A percentile compares a stretch with the other conserved stretches of the same genome.
phyloP scores from a whole-genome alignment of 2,113 vertebrate genomes.

The Ginglymostoma cirratum region DNA sequence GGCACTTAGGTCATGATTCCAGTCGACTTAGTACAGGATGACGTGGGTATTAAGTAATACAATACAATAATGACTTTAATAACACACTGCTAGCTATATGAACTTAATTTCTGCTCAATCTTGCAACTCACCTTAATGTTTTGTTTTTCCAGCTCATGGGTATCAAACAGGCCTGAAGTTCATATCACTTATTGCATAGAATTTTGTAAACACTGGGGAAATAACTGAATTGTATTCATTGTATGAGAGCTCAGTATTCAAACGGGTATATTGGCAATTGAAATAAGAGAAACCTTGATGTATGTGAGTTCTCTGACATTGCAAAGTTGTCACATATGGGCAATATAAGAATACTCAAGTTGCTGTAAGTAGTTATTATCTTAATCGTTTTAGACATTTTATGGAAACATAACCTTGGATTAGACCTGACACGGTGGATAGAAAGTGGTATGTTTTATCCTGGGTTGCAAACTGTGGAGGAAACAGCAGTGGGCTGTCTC shows the following conservation, averaged over 20 bases:
- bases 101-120: background rate
- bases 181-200: background rate
- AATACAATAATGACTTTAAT: background rate
- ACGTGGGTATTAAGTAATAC: background rate
- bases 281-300: background rate
- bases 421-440: slow-evolving; percentile 52
- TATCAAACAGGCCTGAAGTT: background rate
- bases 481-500: slow-evolving; percentile 43
- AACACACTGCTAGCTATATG: background rate
- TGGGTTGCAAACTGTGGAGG: slow-evolving; percentile 43
- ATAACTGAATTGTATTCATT: background rate
- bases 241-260: too few relatives aligned
- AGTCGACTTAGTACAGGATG: background rate
- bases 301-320: background rate
- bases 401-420: slow-evolving; percentile 47
- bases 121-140: background rate
- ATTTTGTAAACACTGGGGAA: background rate
- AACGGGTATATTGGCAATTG: background rate
- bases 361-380: slow-evolving; percentile 55
- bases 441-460: slow-evolving; percentile 43
- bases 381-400: slow-evolving; percentile 47
- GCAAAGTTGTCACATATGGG: slow-evolving; percentile 54
- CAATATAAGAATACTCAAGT: slow-evolving; percentile 50
- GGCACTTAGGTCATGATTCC: background rate
- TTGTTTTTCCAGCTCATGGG: background rate